These are phyloP conservation scores for Osmerus mordax DNA, from an alignment of 2,113 vertebrate species.

Conservation along the genomic window DNA sequence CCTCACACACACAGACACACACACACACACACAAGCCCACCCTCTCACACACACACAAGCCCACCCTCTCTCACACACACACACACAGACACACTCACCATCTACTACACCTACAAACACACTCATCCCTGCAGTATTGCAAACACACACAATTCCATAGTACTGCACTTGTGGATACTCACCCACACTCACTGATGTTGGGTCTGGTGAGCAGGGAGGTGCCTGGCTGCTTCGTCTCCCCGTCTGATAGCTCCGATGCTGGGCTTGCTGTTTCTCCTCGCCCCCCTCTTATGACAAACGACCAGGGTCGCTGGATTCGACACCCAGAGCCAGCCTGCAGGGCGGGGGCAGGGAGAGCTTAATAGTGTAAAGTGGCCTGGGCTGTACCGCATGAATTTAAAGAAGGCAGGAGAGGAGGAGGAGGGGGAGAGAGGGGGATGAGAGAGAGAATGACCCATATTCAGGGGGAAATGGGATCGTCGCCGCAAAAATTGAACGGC, in stretches of 20 bases:
- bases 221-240: slow-evolving; percentile 43
- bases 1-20: no score
- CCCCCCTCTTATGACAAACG: slow-evolving; percentile 68
- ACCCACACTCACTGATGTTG: background rate
- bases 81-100: no score
- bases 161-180: background rate
- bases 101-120: no score
- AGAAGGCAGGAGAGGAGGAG: slow-evolving; percentile 28
- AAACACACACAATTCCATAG: background rate
- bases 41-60: no score
- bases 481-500: background rate
- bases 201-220: slow-evolving; percentile 8
- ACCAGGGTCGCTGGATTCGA: slow-evolving; percentile 66
- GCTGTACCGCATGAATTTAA: slow-evolving; percentile 63
- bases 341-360: slow-evolving; percentile 57
- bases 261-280: slow-evolving; percentile 57
- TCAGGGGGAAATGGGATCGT: slow-evolving; percentile 21
- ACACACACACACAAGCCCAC: no score
- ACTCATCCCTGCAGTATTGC: no score
- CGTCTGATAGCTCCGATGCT: slow-evolving; percentile 46
- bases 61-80: no score
- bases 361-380: slow-evolving; percentile 61
- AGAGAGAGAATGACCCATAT: slow-evolving; percentile 38
- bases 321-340: slow-evolving; percentile 47
- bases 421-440: slow-evolving; percentile 23